phyloP scores from a whole-genome alignment of 2,888 invertebrate species.

The Spisula solida region DNA sequence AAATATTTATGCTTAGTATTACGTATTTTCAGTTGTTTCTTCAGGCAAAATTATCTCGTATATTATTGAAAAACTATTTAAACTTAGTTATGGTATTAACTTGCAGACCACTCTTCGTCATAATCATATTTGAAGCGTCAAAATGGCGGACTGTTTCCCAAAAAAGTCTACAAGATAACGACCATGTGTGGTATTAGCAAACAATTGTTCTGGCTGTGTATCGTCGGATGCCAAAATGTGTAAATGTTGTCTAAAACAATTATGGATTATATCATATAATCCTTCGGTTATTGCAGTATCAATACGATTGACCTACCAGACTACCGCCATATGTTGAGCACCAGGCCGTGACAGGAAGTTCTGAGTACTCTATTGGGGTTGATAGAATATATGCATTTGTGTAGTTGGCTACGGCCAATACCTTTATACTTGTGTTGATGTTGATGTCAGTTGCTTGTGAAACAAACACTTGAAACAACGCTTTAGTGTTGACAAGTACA shows the following conservation, averaged over 20 bases:
- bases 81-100: slow-evolving; percentile 8
- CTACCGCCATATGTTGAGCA: no score
- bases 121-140: background rate
- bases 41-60: background rate
- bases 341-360: no score
- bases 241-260: background rate
- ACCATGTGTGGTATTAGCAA: slow-evolving; percentile 2
- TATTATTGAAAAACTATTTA: background rate
- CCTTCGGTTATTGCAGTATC: no score
- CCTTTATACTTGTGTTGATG: no score
- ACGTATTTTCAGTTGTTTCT: background rate
- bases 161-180: background rate
- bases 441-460: no score
- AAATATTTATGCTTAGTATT: background rate
- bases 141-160: background rate
- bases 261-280: background rate
- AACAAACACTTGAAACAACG: no score
- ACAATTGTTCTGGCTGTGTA: background rate
- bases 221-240: background rate
- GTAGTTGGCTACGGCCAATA: no score
- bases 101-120: slow-evolving; percentile 1
- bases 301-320: no score
- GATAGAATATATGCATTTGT: no score
- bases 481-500: no score
- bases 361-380: no score